phyloP scores from a whole-genome alignment of 2,113 vertebrate species.

The Tachysurus fulvidraco region DNA sequence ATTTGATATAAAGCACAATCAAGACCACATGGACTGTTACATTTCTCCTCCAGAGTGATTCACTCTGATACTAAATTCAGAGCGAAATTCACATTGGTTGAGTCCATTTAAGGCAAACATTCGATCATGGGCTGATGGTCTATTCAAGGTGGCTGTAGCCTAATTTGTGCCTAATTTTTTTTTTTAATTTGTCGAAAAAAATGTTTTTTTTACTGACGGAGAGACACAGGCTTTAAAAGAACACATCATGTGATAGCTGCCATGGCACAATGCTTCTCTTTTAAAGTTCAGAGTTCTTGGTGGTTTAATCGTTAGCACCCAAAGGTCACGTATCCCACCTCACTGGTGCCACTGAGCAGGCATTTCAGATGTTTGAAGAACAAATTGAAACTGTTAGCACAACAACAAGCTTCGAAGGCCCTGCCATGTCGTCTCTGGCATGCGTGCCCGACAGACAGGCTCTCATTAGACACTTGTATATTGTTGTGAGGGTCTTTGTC shows the following conservation, averaged over 20 bases:
- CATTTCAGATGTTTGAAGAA: conserved; percentile 33
- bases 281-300: conserved; percentile 32
- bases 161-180: conserved; percentile 1
- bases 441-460: conserved; percentile 43
- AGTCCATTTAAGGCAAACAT: conserved; percentile 45
- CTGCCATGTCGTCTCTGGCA: conserved; percentile 35
- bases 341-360: conserved; percentile 34
- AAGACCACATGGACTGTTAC: conserved; percentile 42
- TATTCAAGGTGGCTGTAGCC: conserved; percentile 29
- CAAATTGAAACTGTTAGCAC: conserved; percentile 45
- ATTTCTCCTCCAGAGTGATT: conserved; percentile 43
- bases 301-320: conserved; percentile 52
- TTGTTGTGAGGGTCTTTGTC: conserved; percentile 53
- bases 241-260: conserved; percentile 9
- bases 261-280: conserved; percentile 42
- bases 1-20: conserved; percentile 50
- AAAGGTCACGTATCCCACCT: conserved; percentile 47
- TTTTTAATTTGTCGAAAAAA: conserved; percentile 38
- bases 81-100: conserved; percentile 24
- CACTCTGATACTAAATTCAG: background rate
- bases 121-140: conserved; percentile 23
- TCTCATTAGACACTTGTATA: conserved; percentile 57
- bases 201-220: conserved; percentile 29
- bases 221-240: conserved; percentile 26
- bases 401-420: conserved; percentile 42